These are phyloP conservation scores for Uria aalge DNA, from an alignment of 2,113 vertebrate genomes.

Conservation along the genomic window DNA sequence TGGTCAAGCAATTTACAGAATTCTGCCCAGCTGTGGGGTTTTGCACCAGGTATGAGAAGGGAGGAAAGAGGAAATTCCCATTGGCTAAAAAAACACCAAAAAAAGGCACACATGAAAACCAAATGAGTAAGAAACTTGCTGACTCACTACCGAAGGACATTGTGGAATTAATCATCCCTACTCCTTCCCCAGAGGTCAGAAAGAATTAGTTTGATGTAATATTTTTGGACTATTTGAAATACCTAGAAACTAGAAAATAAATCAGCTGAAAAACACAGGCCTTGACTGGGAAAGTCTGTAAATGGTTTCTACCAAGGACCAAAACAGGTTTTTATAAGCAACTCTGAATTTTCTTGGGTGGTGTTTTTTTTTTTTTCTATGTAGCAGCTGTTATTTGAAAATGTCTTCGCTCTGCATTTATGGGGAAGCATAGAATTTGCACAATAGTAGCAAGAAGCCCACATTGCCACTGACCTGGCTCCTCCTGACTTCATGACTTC, in stretches of 20 bases:
- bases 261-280: neutral
- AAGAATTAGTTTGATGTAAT: neutral
- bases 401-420: neutral
- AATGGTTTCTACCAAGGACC: neutral
- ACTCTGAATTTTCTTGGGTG: neutral
- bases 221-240: slow-evolving; percentile 29
- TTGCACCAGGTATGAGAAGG: slow-evolving; percentile 46
- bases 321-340: neutral
- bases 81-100: neutral
- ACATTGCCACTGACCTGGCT: neutral
- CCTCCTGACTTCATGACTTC: neutral
- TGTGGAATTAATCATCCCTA: slow-evolving; percentile 21
- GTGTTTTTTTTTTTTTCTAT: neutral
- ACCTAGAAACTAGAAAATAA: slow-evolving; percentile 12
- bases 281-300: neutral
- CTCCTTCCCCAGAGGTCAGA: slow-evolving; percentile 12
- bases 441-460: neutral
- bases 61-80: slow-evolving; percentile 41
- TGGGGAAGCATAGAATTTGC: neutral
- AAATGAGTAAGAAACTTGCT: slow-evolving; percentile 51
- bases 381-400: neutral
- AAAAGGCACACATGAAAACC: neutral
- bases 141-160: slow-evolving; percentile 10
- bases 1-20: neutral
- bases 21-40: neutral